These are phyloP conservation scores for Zaprionus ghesquierei DNA, from an alignment of 1,140 invertebrate genomes.

Conservation along the genomic window DNA sequence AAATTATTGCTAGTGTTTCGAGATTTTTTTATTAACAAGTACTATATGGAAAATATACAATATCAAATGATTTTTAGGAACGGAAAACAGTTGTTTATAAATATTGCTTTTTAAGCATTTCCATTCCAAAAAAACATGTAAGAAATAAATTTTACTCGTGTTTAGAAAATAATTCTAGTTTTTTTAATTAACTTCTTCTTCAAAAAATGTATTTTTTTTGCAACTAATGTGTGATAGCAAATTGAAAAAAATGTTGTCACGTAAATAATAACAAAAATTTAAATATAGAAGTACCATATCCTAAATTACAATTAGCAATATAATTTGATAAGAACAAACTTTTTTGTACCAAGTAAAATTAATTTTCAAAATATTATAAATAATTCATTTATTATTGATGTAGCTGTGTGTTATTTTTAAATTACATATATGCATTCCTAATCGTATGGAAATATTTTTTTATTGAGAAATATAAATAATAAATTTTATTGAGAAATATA, in stretches of 20 bases:
- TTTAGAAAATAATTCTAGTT: too few relatives aligned
- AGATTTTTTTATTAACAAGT: background rate
- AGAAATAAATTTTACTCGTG: too few relatives aligned
- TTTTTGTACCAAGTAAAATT: background rate
- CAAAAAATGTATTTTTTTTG: too few relatives aligned
- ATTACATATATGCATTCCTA: conserved; percentile 2
- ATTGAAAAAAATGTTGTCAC: background rate
- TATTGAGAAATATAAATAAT: conserved; percentile 42
- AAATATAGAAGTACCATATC: background rate
- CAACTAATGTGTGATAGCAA: background rate
- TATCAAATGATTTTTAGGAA: too few relatives aligned
- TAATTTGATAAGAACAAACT: background rate
- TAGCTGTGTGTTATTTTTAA: background rate
- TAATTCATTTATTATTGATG: background rate
- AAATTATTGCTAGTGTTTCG: background rate
- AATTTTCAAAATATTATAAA: background rate
- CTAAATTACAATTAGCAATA: background rate
- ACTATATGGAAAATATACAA: too few relatives aligned
- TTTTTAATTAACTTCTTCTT: too few relatives aligned
- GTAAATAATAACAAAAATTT: background rate
- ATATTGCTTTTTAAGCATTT: too few relatives aligned
- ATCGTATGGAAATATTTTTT: conserved; percentile 58
- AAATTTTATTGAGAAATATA: background rate
- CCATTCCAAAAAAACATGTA: too few relatives aligned
- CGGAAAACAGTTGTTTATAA: too few relatives aligned